phyloP scores from a whole-genome alignment of 1,140 invertebrate species.

The Apis florea region DNA sequence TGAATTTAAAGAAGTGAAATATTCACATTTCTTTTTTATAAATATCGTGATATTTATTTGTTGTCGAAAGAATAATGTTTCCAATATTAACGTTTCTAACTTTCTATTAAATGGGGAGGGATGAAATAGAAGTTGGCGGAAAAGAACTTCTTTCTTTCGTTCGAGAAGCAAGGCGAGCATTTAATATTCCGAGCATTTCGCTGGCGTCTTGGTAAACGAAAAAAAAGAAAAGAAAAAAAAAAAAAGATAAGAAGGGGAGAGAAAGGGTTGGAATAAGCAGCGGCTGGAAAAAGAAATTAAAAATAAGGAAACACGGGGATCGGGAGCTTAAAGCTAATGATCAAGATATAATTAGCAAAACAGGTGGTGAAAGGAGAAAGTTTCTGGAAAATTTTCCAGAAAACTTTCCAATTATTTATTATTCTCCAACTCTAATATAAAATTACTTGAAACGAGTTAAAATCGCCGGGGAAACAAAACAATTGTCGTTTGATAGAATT shows the following conservation, averaged over 20 bases:
- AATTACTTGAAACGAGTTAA: too few species aligned
- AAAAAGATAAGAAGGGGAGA: conserved; percentile 1
- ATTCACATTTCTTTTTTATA: too few species aligned
- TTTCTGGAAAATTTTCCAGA: neutral
- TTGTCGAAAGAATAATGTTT: too few species aligned
- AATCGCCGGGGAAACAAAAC: too few species aligned
- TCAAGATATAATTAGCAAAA: conserved; percentile 1
- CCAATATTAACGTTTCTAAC: neutral
- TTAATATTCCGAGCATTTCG: conserved; percentile 20
- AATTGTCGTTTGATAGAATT: too few species aligned
- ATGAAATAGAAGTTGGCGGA: neutral
- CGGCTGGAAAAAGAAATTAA: conserved; percentile 15
- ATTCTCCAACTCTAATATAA: neutral
- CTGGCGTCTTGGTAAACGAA: neutral
- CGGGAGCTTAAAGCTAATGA: conserved; percentile 11
- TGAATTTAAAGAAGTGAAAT: too few species aligned
- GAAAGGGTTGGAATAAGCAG: neutral
- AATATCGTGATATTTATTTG: too few species aligned
- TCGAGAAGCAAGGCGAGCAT: neutral
- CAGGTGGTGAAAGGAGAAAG: neutral
- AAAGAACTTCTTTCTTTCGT: neutral
- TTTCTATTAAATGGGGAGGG: neutral
- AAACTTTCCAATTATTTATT: neutral
- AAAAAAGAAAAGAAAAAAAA: too few species aligned
- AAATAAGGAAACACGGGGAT: conserved; percentile 10